A percentile compares a stretch with the other conserved stretches of the same genome.
phyloP scores from a whole-genome alignment of 2,888 invertebrate species.

The Apodemia zela region DNA sequence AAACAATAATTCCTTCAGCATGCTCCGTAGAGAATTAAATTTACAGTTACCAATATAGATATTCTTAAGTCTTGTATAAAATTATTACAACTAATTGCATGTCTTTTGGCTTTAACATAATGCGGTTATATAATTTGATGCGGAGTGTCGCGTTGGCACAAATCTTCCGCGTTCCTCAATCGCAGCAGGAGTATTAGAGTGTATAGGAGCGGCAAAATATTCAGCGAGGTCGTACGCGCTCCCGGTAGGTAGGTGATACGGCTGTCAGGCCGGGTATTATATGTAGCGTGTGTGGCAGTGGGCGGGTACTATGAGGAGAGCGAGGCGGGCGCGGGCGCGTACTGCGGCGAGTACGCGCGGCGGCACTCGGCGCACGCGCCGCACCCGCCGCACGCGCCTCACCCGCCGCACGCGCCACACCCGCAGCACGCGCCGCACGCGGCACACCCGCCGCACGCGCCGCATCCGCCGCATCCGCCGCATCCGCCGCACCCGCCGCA shows the following conservation, averaged over 20 bases:
- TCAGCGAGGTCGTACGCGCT: conserved; percentile 26
- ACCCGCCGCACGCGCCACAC: conserved; percentile 47
- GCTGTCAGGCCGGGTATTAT: conserved; percentile 40
- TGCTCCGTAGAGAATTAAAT: conserved; percentile 52
- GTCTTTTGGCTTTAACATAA: conserved; percentile 52
- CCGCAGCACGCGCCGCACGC: conserved; percentile 40
- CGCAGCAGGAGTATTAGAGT: neutral
- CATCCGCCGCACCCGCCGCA: conserved; percentile 38
- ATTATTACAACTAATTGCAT: conserved; percentile 61
- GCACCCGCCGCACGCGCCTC: neutral
- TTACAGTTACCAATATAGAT: conserved; percentile 25
- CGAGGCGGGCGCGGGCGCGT: conserved; percentile 45
- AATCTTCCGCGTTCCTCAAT: neutral
- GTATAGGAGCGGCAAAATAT: conserved; percentile 12
- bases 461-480: conserved; percentile 33
- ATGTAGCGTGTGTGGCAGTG: conserved; percentile 74
- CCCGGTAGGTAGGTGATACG: conserved; percentile 55
- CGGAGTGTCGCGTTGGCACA: neutral
- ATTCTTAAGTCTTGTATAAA: conserved; percentile 23
- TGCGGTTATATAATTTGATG: neutral
- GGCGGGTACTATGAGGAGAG: conserved; percentile 75
- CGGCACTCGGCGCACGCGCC: conserved; percentile 31
- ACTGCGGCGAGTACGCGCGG: conserved; percentile 69
- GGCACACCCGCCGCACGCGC: conserved; percentile 35
- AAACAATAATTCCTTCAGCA: conserved; percentile 54